phyloP scores from a whole-genome alignment of 2,797 vertebrate genomes.

The Mormyrus hasselquistii region DNA sequence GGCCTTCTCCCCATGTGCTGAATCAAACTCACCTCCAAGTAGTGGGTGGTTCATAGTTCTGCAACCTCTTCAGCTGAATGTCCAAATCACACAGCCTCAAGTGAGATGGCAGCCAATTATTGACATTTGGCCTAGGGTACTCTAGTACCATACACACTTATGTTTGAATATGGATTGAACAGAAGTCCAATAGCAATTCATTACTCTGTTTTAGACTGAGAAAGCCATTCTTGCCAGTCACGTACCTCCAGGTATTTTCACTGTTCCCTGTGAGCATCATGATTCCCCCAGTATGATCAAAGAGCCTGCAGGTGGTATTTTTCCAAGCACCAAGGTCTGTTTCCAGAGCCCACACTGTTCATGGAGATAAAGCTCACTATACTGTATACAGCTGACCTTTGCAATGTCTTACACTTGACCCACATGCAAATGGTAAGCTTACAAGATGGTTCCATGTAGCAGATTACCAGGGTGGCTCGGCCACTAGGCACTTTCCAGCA shows the following conservation, averaged over 20 bases:
- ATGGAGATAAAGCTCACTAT: background rate
- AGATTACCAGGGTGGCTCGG: background rate
- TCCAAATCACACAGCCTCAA: background rate
- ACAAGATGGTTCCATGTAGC: background rate
- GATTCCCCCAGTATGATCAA: background rate
- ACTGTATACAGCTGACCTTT: background rate
- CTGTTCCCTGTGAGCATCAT: background rate
- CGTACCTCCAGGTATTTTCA: background rate
- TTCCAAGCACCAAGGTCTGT: background rate
- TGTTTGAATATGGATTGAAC: background rate
- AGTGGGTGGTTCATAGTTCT: background rate
- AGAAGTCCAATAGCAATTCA: background rate
- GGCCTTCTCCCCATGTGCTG: background rate
- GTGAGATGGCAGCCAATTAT: background rate
- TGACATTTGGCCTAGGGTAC: background rate
- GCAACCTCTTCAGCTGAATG: background rate
- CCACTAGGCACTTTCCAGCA: background rate
- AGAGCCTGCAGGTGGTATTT: background rate
- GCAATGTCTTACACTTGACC: background rate
- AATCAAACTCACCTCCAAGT: background rate
- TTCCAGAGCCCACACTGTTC: background rate
- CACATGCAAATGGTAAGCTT: background rate
- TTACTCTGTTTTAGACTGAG: background rate
- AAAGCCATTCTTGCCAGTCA: background rate
- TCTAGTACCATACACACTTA: background rate